These are phyloP conservation scores for Tamandua tetradactyla DNA, from an alignment of 2,797 vertebrate genomes.

Conservation along the genomic window DNA sequence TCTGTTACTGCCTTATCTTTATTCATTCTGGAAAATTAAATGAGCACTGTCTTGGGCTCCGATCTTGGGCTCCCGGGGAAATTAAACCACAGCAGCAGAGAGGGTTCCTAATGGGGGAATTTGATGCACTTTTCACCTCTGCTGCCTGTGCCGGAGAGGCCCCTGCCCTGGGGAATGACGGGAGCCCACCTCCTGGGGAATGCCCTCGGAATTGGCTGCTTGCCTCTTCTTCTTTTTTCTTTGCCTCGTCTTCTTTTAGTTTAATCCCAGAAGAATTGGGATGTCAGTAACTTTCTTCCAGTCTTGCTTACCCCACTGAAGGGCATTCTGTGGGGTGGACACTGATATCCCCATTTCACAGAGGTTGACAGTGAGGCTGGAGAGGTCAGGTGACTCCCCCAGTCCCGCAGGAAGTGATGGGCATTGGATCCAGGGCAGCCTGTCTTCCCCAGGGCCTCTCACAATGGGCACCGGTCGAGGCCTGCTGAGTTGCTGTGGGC, in stretches of 20 bases:
- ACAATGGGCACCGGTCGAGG: rapidly evolving
- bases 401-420: rapidly evolving
- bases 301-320: neutral
- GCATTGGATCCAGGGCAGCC: too few species aligned
- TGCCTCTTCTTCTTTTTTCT: neutral
- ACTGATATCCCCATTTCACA: neutral
- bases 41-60: conserved; percentile 82
- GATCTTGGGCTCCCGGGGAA: conserved; percentile 67
- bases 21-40: conserved; percentile 84
- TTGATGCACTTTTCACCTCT: neutral
- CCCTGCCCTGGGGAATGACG: neutral
- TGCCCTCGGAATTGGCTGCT: neutral
- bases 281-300: neutral
- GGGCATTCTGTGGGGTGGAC: too few species aligned
- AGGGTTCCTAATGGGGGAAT: neutral
- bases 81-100: conserved; percentile 46
- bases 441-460: neutral
- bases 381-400: neutral
- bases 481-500: neutral
- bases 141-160: neutral
- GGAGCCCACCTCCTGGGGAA: neutral
- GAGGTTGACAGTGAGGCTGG: neutral
- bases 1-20: conserved; percentile 80
- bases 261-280: neutral
- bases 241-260: too few species aligned